Evolutionary conservation across 2,113 vertebrate species (phyloP), one percentile per base, ranked within the genome.

Genomic region (Euleptes europaea): DNA sequence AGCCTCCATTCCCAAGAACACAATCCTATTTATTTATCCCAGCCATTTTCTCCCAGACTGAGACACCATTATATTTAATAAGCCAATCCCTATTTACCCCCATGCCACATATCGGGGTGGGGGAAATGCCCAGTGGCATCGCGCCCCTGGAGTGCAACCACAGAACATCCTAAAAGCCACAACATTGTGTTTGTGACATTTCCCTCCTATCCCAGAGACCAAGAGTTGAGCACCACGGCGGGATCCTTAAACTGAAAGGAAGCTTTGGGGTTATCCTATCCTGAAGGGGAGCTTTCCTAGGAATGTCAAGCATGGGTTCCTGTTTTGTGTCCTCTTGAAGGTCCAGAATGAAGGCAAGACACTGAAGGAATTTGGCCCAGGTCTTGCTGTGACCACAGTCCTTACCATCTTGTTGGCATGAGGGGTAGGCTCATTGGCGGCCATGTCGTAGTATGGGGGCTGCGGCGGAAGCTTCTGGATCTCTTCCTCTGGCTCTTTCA

Each of bases 321-420:
- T n/a, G 1, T 0, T 4, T 44, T 57, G 92, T 78, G 78, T 26
- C 66, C 21, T 67, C 79, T 83, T 75, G 79, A 54, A 80, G 47
- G 49, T 72, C 57, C 1, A 80, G 15, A 26, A 40, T 2, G 4
- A 40, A 0, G 72, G 77, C 8, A 79, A 42, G 65, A 17, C 26
- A 44, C 12, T 69, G 57, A 15, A 1, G 17, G 33, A 40, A 40
- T 0, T n/a, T 38, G 63, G 71, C 57, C 23, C 42, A 54, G 76
- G 33, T 14, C 49, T 65, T 1, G 12, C 9, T 77, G 11, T 13
- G 71, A 40, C 2, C 3, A 1, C 23, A 1, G 54, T 87, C 96
- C 98, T 98, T 97, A 98, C 98, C 97, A 91, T 94, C 83, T 97
- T 97, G 94, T 98, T 97, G 28, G 95, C 91, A 95, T 97, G 97